Evolutionary conservation across 2,113 vertebrate species (phyloP).

Genomic region (Grammomys surdaster): DNA sequence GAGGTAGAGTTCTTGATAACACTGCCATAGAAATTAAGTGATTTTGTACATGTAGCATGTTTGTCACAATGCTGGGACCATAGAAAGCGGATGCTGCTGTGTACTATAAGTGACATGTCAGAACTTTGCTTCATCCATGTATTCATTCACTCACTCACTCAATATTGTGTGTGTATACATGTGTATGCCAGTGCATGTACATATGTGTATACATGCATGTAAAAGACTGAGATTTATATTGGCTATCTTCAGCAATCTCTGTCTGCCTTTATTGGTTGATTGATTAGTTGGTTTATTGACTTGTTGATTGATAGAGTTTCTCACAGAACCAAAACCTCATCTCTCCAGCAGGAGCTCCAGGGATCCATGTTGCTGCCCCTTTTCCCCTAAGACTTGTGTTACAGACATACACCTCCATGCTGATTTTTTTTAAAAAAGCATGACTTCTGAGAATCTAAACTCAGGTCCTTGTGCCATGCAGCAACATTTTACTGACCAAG

Average conservation of each 20-base stretch:
- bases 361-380: background rate
- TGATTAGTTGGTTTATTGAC: background rate
- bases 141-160: slow-evolving; percentile 9
- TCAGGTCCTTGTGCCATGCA: background rate
- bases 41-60: background rate
- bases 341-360: background rate
- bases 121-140: background rate
- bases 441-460: background rate
- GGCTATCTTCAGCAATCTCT: background rate
- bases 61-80: background rate
- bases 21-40: background rate
- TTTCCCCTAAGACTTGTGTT: background rate
- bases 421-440: background rate
- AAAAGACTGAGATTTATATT: background rate
- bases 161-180: background rate
- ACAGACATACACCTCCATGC: background rate
- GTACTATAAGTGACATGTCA: background rate
- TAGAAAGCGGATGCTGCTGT: background rate
- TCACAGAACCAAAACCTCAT: background rate
- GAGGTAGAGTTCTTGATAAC: background rate
- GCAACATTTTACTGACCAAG: background rate
- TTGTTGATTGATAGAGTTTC: background rate
- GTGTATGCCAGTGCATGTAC: background rate
- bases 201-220: too few relatives aligned
- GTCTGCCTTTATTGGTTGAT: background rate